phyloP scores from a whole-genome alignment of 1,140 invertebrate species.

The Zaprionus tsacasi region DNA sequence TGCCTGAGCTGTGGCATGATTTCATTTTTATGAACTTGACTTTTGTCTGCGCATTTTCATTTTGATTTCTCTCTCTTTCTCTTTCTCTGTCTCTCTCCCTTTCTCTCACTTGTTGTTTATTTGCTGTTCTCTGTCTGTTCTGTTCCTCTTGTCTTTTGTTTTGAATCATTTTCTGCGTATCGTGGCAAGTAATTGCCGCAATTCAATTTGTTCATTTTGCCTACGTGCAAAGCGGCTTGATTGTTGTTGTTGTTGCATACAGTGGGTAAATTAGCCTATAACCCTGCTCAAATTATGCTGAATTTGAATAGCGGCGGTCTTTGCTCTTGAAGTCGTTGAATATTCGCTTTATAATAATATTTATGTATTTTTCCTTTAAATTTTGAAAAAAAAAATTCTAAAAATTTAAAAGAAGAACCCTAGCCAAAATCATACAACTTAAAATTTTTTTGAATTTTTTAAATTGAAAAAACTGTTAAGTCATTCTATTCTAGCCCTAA shows the following conservation, averaged over 20 bases:
- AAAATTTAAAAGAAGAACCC: no score
- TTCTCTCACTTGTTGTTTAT: conserved; percentile 7
- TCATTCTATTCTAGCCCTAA: no score
- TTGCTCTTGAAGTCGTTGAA: neutral
- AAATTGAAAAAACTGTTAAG: no score
- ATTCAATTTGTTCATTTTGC: conserved; percentile 77
- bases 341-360: neutral
- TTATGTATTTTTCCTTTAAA: no score
- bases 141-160: conserved; percentile 10
- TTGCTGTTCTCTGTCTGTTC: conserved; percentile 4
- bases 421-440: no score
- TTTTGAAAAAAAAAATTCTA: no score
- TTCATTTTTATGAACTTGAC: conserved; percentile 83
- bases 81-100: conserved; percentile 37
- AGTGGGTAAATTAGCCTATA: conserved; percentile 41
- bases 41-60: conserved; percentile 52
- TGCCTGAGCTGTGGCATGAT: conserved; percentile 79
- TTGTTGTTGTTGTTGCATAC: conserved; percentile 54
- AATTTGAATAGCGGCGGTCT: conserved; percentile 14
- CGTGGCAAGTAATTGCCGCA: conserved; percentile 80
- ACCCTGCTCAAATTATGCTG: conserved; percentile 9
- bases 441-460: no score
- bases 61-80: conserved; percentile 42
- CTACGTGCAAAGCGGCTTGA: conserved; percentile 69
- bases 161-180: conserved; percentile 68